Evolutionary conservation across 2,888 invertebrate species (phyloP).

Genomic region (Zygaena filipendulae): DNA sequence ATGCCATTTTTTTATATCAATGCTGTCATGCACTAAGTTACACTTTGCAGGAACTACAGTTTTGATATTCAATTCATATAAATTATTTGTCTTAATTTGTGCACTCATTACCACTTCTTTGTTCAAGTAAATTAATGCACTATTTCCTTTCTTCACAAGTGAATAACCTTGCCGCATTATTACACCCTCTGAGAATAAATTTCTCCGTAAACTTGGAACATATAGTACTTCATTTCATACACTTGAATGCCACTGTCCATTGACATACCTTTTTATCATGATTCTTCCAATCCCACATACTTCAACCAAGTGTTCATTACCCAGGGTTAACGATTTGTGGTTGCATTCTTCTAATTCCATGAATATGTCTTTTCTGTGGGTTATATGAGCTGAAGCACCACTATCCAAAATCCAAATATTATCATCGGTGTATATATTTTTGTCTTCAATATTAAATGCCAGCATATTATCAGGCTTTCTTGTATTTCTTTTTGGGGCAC

Average conservation of each 20-base stretch:
- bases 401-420: too few relatives aligned
- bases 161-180: slow-evolving; percentile 6
- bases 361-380: slow-evolving; percentile 17
- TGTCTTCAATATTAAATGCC: too few relatives aligned
- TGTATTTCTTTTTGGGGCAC: slow-evolving; percentile 13
- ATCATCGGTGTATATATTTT: too few relatives aligned
- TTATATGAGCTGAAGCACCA: slow-evolving; percentile 21
- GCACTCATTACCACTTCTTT: slow-evolving; percentile 13
- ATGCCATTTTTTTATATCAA: slow-evolving; percentile 19
- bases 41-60: slow-evolving; percentile 6
- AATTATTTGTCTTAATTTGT: slow-evolving; percentile 10
- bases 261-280: slow-evolving; percentile 17
- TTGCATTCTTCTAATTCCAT: slow-evolving; percentile 11
- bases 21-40: too few relatives aligned
- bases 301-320: slow-evolving; percentile 17
- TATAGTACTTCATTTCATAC: slow-evolving; percentile 15
- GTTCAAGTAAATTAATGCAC: slow-evolving; percentile 10
- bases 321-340: slow-evolving; percentile 18
- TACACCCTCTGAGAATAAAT: slow-evolving; percentile 13
- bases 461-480: neutral
- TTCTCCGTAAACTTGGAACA: slow-evolving; percentile 13
- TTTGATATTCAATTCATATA: slow-evolving; percentile 15
- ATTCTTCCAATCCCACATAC: slow-evolving; percentile 19
- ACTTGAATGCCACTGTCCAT: slow-evolving; percentile 12
- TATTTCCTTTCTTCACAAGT: slow-evolving; percentile 6